phyloP scores from a whole-genome alignment of 2,113 vertebrate genomes.

The Dasyornis broadbenti region DNA sequence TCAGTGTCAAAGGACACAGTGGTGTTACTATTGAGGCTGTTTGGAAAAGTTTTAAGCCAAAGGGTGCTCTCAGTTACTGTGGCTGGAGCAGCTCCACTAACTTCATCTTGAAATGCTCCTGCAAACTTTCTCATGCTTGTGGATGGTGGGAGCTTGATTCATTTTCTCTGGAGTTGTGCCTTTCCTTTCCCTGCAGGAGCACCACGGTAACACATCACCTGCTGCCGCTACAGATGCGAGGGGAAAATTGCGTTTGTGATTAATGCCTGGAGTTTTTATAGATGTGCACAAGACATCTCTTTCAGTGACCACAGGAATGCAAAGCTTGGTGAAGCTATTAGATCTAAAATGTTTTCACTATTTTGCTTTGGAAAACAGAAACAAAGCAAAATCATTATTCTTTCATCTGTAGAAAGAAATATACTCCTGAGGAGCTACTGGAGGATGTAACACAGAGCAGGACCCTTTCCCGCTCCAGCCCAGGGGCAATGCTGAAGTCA shows the following conservation, averaged over 20 bases:
- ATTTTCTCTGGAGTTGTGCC: not conserved
- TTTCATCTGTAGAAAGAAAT: not conserved
- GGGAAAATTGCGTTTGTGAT: not conserved
- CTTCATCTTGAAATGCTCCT: not conserved
- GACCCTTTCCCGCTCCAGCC: not conserved
- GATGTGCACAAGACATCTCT: not conserved
- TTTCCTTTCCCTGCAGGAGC: not conserved
- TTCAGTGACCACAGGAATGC: not conserved
- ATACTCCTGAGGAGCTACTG: not conserved
- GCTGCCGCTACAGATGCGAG: not conserved
- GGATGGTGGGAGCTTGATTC: not conserved
- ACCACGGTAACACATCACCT: accelerated
- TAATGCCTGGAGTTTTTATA: not conserved
- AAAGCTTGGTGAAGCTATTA: not conserved
- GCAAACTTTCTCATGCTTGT: not conserved
- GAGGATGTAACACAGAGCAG: not conserved
- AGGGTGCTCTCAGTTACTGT: not conserved
- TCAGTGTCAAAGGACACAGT: not conserved
- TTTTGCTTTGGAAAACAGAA: not conserved
- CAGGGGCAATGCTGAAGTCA: not conserved
- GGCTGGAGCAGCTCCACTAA: not conserved
- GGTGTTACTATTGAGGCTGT: not conserved
- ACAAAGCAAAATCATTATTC: not conserved
- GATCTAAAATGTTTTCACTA: not conserved
- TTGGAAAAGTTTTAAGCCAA: not conserved